Conservation (phyloP, 2,888 invertebrate species). For the Chalcis sispes region DNA sequence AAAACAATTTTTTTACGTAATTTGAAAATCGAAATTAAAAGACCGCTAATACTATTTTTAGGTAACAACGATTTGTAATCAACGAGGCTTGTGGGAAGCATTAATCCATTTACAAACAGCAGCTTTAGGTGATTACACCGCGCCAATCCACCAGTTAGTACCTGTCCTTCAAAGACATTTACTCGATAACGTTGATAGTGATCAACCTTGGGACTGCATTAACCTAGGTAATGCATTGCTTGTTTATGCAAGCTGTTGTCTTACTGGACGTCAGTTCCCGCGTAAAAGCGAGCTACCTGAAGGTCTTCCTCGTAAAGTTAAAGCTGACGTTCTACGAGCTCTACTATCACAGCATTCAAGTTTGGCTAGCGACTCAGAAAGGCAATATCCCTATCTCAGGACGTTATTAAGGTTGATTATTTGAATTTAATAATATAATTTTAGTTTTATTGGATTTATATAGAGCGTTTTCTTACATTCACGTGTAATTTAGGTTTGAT, state of each 20-base stretch:
- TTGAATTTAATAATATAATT: no score
- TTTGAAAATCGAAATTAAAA: not conserved
- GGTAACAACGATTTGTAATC: slow-evolving; percentile 80
- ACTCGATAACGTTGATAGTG: slow-evolving; percentile 36
- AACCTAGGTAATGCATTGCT: slow-evolving; percentile 88
- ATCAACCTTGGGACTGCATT: slow-evolving; percentile 68
- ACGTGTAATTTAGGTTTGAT: slow-evolving; percentile 80
- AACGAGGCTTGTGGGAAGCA: slow-evolving; percentile 82
- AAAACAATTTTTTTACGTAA: not conserved
- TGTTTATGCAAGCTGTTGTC: slow-evolving; percentile 91
- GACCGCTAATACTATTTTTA: slow-evolving; percentile 69
- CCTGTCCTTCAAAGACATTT: slow-evolving; percentile 77
- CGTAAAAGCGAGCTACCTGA: slow-evolving; percentile 82
- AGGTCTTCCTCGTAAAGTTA: slow-evolving; percentile 81
- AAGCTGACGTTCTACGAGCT: slow-evolving; percentile 85
- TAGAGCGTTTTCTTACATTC: no score
- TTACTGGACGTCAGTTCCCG: slow-evolving; percentile 91
- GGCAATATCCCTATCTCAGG: slow-evolving; percentile 84
- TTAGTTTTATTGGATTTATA: no score
- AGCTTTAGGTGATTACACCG: slow-evolving; percentile 82
- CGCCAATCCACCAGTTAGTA: slow-evolving; percentile 83
- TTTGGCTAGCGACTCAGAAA: slow-evolving; percentile 80
- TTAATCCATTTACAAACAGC: slow-evolving; percentile 82
- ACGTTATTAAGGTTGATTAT: slow-evolving; percentile 81
- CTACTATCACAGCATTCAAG: slow-evolving; percentile 84